Base-by-base conservation (phyloP, 2,888 invertebrate genomes). In the Orthonychiurus folsomi region DNA sequence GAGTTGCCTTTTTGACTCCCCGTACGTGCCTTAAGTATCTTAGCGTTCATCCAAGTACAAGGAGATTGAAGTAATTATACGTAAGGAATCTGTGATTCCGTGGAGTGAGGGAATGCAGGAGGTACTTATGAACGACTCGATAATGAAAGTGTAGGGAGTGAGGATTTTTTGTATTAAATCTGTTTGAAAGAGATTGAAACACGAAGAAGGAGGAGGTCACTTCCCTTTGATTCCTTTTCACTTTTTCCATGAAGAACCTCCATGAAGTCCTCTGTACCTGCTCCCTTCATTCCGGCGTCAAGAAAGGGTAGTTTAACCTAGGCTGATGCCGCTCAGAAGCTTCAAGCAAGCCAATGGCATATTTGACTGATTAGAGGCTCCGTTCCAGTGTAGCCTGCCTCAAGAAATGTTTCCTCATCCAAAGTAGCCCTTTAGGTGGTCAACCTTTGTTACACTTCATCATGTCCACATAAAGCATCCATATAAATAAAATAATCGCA, bases 311-410 rank as follows among this genome's bases (percentile, higher is more conserved):
- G 37, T 37, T 37, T 37, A 37, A 15, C 37, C 37, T 37, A 37
- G 37, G 37, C 37, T 37, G 5, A 37, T 37, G 37, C 37, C 5
- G 37, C 37, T 37, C 37, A 37, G 37, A 15, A 37, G 37, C 37
- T 37, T n/a, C n/a, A n/a, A n/a, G n/a, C n/a, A n/a, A n/a, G n/a
- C n/a, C 37, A 37, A 37, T 37, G 37, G 37, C 37, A 37, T 37
- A 37, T 37, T 37, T 37, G 37, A 37, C 37, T 37, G 37, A 37
- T 37, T 37, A 37, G 37, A 37, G 37, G 15, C 9, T 37, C n/a
- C n/a, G n/a, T n/a, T n/a, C 37, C 9, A 37, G 37, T 37, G 37
- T 37, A 15, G 37, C 37, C 37, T 37, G 37, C 37, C 37, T 37
- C 37, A 37, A 37, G 37, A 37, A 37, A 37, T 37, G 37, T 37